Evolutionary conservation across 2,888 invertebrate species (phyloP).

Genomic region (Caenorhabditis virilis): DNA sequence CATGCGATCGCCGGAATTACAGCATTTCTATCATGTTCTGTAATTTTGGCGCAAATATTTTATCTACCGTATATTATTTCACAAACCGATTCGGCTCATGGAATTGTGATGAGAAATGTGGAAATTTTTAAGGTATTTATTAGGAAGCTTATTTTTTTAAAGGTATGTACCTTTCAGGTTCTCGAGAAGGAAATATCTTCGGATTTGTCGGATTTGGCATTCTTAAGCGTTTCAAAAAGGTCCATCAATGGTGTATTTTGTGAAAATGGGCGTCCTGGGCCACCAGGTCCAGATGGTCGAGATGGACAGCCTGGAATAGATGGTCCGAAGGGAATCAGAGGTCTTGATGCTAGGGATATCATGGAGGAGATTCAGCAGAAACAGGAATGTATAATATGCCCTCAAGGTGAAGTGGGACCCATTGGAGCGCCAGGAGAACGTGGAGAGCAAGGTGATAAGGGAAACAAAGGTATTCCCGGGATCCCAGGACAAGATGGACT

Average conservation of each 20-base stretch:
- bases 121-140: conserved; percentile 22
- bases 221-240: conserved; percentile 15
- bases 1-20: conserved; percentile 22
- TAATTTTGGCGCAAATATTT: conserved; percentile 21
- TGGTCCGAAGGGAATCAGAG: conserved; percentile 48
- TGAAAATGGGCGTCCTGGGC: conserved; percentile 29
- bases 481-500: conserved; percentile 36
- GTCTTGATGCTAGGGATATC: conserved; percentile 59
- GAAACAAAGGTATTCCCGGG: conserved; percentile 43
- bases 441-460: conserved; percentile 40
- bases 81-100: conserved; percentile 29
- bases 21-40: conserved; percentile 26
- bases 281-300: conserved; percentile 26
- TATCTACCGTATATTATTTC: conserved; percentile 35
- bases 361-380: conserved; percentile 61
- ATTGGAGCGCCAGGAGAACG: conserved; percentile 46
- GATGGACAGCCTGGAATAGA: conserved; percentile 38
- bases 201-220: conserved; percentile 16
- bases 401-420: conserved; percentile 49
- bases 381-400: conserved; percentile 57
- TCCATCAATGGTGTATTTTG: conserved; percentile 10
- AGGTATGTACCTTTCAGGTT: conserved; percentile 6
- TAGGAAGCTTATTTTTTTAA: neutral
- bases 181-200: conserved; percentile 22
- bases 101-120: conserved; percentile 11